phyloP scores from a whole-genome alignment of 1,140 invertebrate genomes.

The Caenorhabditis elegans region DNA sequence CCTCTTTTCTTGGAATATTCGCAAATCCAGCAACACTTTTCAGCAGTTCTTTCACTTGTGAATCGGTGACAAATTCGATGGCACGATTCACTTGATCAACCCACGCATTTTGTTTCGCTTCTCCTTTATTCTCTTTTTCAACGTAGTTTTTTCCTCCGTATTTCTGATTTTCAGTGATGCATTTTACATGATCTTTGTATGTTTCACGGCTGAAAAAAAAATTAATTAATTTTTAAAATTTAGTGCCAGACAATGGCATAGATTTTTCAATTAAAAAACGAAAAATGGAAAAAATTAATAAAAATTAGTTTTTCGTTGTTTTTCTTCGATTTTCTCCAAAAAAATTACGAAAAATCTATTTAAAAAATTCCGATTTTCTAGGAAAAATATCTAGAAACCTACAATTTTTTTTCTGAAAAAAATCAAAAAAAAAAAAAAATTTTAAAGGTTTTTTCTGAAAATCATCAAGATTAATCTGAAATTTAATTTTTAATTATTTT shows the following conservation, averaged over 20 bases:
- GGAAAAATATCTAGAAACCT: no score
- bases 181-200: slow-evolving; percentile 83
- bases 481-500: no score
- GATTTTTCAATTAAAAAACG: no score
- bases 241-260: background rate
- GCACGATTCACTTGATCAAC: slow-evolving; percentile 79
- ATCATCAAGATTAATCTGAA: no score
- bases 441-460: no score
- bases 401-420: no score
- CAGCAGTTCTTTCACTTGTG: slow-evolving; percentile 74
- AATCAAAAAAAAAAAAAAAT: no score
- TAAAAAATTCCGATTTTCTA: no score
- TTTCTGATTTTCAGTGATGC: slow-evolving; percentile 84
- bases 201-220: slow-evolving; percentile 74
- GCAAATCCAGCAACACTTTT: slow-evolving; percentile 76
- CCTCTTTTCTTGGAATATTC: slow-evolving; percentile 87
- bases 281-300: no score
- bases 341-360: no score
- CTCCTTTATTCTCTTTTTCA: slow-evolving; percentile 74
- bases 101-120: slow-evolving; percentile 86
- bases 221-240: background rate
- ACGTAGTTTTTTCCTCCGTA: slow-evolving; percentile 83
- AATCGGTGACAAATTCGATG: slow-evolving; percentile 72
- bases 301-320: no score
- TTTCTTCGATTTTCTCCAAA: no score